Evolutionary conservation across 1,140 invertebrate genomes (phyloP).

Genomic region (Drosophila paulistorum): DNA sequence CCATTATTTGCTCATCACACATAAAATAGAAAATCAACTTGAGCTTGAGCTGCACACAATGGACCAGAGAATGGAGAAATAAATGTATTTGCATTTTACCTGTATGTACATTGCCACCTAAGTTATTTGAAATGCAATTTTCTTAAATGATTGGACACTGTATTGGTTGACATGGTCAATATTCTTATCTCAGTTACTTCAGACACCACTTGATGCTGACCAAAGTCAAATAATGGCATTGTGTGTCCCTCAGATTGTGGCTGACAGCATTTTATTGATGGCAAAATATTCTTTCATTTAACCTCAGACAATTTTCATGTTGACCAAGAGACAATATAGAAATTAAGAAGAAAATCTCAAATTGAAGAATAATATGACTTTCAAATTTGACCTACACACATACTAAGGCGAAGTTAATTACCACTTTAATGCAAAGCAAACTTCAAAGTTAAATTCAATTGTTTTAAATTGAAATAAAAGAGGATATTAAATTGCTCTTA

Average conservation of each 20-base stretch:
- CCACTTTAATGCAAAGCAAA: too few relatives aligned
- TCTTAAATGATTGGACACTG: constrained; percentile 1
- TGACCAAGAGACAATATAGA: background rate
- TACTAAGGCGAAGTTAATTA: too few relatives aligned
- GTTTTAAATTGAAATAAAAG: too few relatives aligned
- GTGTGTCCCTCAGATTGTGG: background rate
- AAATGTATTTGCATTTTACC: constrained; percentile 11
- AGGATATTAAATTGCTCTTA: too few relatives aligned
- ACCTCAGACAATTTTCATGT: background rate
- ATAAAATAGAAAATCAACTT: background rate
- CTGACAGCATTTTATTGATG: constrained; percentile 5
- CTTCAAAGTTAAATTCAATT: too few relatives aligned
- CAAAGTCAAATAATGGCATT: background rate
- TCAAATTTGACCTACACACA: background rate
- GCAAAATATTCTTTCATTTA: background rate
- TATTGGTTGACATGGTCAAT: constrained; percentile 5
- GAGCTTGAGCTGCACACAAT: background rate
- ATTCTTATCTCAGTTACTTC: constrained; percentile 14
- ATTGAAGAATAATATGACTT: background rate
- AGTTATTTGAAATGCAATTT: constrained; percentile 1
- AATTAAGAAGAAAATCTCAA: background rate
- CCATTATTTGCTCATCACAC: constrained; percentile 1
- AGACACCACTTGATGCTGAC: background rate
- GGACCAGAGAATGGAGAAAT: background rate
- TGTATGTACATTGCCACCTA: constrained; percentile 5